Conservation (phyloP, 2,888 invertebrate species). For the Incurvaria masculella region DNA sequence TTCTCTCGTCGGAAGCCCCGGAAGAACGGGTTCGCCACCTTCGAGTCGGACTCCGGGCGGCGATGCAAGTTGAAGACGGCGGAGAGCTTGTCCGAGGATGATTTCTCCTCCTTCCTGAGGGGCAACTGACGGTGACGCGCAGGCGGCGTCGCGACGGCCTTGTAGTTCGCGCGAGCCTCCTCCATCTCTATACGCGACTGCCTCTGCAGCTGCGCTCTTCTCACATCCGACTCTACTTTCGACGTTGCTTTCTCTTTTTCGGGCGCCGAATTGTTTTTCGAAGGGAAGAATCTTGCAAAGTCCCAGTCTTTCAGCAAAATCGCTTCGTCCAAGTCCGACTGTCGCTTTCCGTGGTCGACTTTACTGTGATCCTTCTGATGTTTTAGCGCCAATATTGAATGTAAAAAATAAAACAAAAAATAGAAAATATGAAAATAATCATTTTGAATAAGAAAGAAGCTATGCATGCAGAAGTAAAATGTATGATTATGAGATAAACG, state of each 20-base stretch:
- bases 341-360: conserved; percentile 30
- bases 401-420: conserved; percentile 39
- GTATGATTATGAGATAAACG: conserved; percentile 1
- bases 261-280: conserved; percentile 34
- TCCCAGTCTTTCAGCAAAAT: conserved; percentile 84
- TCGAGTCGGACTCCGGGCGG: conserved; percentile 71
- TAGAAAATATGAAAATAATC: conserved; percentile 36
- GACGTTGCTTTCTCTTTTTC: conserved; percentile 31
- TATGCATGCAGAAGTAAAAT: not conserved
- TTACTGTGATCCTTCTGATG: conserved; percentile 43
- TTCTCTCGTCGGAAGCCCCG: conserved; percentile 80
- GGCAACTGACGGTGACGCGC: conserved; percentile 38
- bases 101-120: conserved; percentile 35
- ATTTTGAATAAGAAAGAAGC: conserved; percentile 10
- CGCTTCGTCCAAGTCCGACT: conserved; percentile 70
- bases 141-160: conserved; percentile 42
- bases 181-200: conserved; percentile 48
- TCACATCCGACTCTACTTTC: conserved; percentile 41
- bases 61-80: conserved; percentile 58
- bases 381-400: conserved; percentile 12
- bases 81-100: conserved; percentile 43
- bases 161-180: conserved; percentile 45
- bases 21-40: conserved; percentile 68
- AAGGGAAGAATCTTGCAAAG: conserved; percentile 79
- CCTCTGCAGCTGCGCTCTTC: conserved; percentile 38